These are phyloP conservation scores for Epirrhoe alternata DNA, from an alignment of 2,888 invertebrate species.

Conservation along the genomic window DNA sequence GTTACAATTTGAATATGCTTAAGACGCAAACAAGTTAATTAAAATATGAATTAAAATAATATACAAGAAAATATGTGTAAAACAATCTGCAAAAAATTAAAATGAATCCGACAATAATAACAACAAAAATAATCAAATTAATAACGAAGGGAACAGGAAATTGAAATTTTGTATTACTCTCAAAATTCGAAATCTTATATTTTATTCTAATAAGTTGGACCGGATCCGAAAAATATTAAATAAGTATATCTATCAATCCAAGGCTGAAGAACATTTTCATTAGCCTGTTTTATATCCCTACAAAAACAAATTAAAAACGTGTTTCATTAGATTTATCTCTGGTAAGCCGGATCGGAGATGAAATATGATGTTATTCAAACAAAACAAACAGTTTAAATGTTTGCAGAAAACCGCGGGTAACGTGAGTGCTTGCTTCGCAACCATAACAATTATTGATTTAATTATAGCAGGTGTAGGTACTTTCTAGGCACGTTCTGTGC, in stretches of 20 bases:
- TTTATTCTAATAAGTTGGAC: slow-evolving; percentile 1
- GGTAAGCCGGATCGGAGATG: slow-evolving; percentile 28
- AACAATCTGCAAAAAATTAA: neutral
- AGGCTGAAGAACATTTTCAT: slow-evolving; percentile 5
- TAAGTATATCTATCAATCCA: neutral
- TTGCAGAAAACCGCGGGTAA: slow-evolving; percentile 48
- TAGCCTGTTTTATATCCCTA: slow-evolving; percentile 11
- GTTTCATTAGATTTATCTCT: slow-evolving; percentile 19
- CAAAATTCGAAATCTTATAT: too few relatives aligned
- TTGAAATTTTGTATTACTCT: neutral
- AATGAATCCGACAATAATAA: neutral
- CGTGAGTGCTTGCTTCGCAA: slow-evolving; percentile 56
- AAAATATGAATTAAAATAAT: neutral
- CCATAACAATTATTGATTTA: slow-evolving; percentile 56
- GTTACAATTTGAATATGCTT: slow-evolving; percentile 54
- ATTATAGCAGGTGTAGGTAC: slow-evolving; percentile 56
- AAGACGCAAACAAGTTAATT: slow-evolving; percentile 26
- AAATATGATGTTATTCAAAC: slow-evolving; percentile 50
- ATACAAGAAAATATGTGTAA: neutral
- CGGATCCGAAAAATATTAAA: neutral
- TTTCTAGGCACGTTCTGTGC: slow-evolving; percentile 55
- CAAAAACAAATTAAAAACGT: slow-evolving; percentile 27
- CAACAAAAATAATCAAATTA: neutral
- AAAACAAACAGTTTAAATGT: slow-evolving; percentile 52
- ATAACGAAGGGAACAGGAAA: neutral